A percentile compares a stretch with the other conserved stretches of the same genome.
Evolutionary conservation across 2,113 vertebrate species (phyloP).

Genomic region (Saccopteryx leptura): DNA sequence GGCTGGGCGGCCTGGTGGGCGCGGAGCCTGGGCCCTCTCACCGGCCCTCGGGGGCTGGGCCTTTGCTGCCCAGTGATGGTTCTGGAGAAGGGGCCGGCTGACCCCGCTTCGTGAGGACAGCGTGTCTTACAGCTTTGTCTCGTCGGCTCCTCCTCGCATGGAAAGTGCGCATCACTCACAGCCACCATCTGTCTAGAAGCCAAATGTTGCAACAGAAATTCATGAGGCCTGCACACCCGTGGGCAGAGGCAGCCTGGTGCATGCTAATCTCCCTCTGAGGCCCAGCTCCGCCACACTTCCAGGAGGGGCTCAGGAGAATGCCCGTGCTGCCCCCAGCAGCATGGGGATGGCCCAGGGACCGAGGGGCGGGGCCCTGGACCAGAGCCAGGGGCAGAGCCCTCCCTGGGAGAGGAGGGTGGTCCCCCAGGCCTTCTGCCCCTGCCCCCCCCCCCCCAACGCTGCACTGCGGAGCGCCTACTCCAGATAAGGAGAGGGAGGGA

Average conservation of each 20-base stretch:
- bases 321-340: not conserved
- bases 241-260: not conserved
- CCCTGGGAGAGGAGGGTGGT: not conserved
- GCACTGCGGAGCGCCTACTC: not conserved
- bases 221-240: not conserved
- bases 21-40: not conserved
- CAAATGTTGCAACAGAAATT: not conserved
- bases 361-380: not conserved
- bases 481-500: not conserved
- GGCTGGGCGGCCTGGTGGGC: fast-evolving
- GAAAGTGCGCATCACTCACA: not conserved
- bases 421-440: not conserved
- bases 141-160: not conserved
- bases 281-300: not conserved
- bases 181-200: not conserved
- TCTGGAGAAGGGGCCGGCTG: not conserved
- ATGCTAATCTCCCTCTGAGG: not conserved
- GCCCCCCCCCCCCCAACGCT: too few relatives aligned
- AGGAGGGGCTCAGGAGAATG: not conserved
- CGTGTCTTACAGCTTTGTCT: not conserved
- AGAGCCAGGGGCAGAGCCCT: not conserved
- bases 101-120: fast-evolving
- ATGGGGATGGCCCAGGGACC: fast-evolving
- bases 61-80: not conserved
- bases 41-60: not conserved